Percentiles rank a stretch among this genome's conserved stretches.
phyloP scores from a whole-genome alignment of 2,113 vertebrate species.

The Podarcis muralis region DNA sequence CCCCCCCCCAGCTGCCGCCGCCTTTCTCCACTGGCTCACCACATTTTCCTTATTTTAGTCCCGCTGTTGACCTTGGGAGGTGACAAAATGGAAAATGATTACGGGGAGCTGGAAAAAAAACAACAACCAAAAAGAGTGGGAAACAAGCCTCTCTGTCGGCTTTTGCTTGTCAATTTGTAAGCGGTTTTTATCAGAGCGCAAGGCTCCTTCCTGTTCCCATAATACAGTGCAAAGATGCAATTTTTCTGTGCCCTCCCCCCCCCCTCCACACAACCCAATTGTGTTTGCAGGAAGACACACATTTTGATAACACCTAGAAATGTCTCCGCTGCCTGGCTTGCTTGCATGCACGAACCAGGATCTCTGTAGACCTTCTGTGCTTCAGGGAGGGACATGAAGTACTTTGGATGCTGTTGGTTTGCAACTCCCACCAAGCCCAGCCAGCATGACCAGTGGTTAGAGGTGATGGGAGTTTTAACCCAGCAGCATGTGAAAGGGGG shows the following conservation, averaged over 20 bases:
- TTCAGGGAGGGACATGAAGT: not conserved
- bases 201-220: not conserved
- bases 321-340: too few relatives aligned
- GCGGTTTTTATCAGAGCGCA: not conserved
- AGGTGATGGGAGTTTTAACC: too few relatives aligned
- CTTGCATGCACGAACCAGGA: too few relatives aligned
- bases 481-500: too few relatives aligned
- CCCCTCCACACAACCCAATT: too few relatives aligned
- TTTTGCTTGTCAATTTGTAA: not conserved
- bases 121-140: not conserved
- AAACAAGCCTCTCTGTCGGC: not conserved
- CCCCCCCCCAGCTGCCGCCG: too few relatives aligned
- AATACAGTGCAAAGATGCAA: not conserved
- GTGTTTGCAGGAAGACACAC: not conserved
- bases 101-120: too few relatives aligned
- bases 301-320: not conserved
- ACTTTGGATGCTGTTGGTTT: not conserved
- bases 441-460: too few relatives aligned
- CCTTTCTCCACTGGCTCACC: not conserved
- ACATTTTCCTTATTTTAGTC: constrained; percentile 2
- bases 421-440: not conserved
- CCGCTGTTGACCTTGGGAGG: constrained; percentile 1
- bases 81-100: not conserved
- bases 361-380: not conserved
- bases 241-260: too few relatives aligned